These are phyloP conservation scores for Hypothenemus hampei DNA, from an alignment of 1,140 invertebrate species.

Conservation along the genomic window DNA sequence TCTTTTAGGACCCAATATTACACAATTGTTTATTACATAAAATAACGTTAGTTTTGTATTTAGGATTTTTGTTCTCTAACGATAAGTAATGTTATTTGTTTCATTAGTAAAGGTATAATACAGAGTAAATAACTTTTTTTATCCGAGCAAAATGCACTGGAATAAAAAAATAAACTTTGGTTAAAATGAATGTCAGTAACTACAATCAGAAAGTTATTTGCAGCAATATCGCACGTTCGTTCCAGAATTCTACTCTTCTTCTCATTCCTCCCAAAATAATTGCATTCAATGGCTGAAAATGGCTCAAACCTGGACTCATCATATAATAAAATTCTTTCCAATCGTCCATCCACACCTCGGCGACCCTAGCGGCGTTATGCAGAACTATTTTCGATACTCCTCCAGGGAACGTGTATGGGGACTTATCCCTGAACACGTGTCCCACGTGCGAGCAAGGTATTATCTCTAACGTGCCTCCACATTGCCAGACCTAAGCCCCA, in stretches of 20 bases:
- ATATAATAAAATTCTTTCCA: constrained; percentile 98
- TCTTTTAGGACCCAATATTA: background rate
- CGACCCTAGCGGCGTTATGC: constrained; percentile 92
- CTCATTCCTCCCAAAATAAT: too few relatives aligned
- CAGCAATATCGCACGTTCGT: too few relatives aligned
- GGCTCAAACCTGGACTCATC: constrained; percentile 94
- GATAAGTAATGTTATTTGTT: too few relatives aligned
- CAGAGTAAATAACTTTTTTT: too few relatives aligned
- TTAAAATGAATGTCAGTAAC: too few relatives aligned
- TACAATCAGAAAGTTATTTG: too few relatives aligned
- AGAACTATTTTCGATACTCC: constrained; percentile 96
- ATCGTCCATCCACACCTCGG: constrained; percentile 98
- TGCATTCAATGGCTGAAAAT: background rate
- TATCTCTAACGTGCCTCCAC: constrained; percentile 93
- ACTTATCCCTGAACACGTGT: constrained; percentile 98
- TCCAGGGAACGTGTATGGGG: constrained; percentile 98
- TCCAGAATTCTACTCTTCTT: too few relatives aligned
- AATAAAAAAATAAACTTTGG: too few relatives aligned
- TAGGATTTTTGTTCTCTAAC: too few relatives aligned
- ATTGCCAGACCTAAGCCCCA: constrained; percentile 88
- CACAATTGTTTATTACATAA: constrained; percentile 11
- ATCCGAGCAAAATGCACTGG: too few relatives aligned
- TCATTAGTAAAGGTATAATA: too few relatives aligned
- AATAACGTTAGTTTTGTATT: background rate
- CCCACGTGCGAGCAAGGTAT: constrained; percentile 94